phyloP scores from a whole-genome alignment of 2,888 invertebrate genomes.

The Bellardia pandia region DNA sequence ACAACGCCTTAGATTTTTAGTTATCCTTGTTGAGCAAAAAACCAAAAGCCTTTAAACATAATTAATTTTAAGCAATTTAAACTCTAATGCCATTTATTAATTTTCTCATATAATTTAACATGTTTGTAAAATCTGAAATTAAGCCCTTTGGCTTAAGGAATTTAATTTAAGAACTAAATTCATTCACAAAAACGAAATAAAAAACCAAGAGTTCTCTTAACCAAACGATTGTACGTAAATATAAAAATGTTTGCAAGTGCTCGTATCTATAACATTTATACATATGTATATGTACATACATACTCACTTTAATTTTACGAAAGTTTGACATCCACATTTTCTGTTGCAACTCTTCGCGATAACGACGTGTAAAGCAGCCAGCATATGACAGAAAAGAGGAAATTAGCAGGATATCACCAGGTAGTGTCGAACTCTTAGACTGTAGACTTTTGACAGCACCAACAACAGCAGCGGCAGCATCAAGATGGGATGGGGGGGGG shows the following conservation, averaged over 20 bases:
- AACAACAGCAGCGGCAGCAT: constrained; percentile 9
- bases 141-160: constrained; percentile 15
- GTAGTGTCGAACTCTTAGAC: constrained; percentile 90
- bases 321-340: constrained; percentile 93
- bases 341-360: constrained; percentile 91
- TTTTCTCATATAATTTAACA: background rate
- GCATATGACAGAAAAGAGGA: constrained; percentile 98
- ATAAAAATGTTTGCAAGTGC: constrained; percentile 3
- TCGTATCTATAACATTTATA: background rate
- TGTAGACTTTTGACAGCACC: constrained; percentile 85
- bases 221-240: background rate
- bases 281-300: background rate
- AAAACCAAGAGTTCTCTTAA: background rate
- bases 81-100: background rate
- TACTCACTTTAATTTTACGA: constrained; percentile 86
- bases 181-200: constrained; percentile 18
- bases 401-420: constrained; percentile 95
- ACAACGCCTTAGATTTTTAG: background rate
- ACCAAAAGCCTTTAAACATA: background rate
- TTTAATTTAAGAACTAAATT: constrained; percentile 27
- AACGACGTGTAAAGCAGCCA: constrained; percentile 95
- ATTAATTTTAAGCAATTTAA: background rate
- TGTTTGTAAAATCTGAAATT: constrained; percentile 13
- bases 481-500: background rate
- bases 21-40: background rate